Conservation (phyloP, 2,113 vertebrate genomes). For the Crocuta crocuta region DNA sequence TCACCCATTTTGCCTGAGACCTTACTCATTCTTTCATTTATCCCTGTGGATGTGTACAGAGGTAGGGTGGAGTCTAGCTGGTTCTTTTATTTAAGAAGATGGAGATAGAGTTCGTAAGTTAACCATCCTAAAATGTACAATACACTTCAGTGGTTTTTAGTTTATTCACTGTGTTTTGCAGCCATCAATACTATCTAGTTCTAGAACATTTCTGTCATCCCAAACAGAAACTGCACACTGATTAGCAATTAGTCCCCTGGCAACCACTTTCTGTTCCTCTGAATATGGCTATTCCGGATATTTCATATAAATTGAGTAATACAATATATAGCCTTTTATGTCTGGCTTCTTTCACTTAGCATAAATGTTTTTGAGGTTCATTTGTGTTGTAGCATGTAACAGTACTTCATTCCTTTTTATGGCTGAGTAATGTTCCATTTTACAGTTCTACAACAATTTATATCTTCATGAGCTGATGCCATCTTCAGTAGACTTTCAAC, state of each 20-base stretch:
- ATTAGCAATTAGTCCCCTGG: background rate
- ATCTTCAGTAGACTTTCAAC: background rate
- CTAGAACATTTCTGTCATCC: background rate
- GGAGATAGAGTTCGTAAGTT: background rate
- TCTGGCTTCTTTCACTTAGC: conserved; percentile 2
- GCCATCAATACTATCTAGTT: background rate
- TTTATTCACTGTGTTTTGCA: background rate
- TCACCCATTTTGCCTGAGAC: background rate
- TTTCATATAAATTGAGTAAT: background rate
- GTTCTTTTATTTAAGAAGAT: background rate
- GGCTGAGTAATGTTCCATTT: background rate
- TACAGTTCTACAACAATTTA: background rate
- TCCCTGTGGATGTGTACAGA: background rate
- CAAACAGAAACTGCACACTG: background rate
- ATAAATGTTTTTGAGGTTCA: background rate
- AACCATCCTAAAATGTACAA: background rate
- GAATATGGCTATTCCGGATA: background rate
- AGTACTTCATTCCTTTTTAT: conserved; percentile 5
- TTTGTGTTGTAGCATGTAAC: background rate
- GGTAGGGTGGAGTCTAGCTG: background rate
- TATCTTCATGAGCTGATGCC: background rate
- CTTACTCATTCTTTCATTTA: background rate
- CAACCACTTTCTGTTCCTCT: background rate
- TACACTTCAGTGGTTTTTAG: background rate
- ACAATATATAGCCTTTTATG: background rate